Evolutionary conservation across 1,140 invertebrate genomes (phyloP).

Genomic region (Macrobrachium nipponense): DNA sequence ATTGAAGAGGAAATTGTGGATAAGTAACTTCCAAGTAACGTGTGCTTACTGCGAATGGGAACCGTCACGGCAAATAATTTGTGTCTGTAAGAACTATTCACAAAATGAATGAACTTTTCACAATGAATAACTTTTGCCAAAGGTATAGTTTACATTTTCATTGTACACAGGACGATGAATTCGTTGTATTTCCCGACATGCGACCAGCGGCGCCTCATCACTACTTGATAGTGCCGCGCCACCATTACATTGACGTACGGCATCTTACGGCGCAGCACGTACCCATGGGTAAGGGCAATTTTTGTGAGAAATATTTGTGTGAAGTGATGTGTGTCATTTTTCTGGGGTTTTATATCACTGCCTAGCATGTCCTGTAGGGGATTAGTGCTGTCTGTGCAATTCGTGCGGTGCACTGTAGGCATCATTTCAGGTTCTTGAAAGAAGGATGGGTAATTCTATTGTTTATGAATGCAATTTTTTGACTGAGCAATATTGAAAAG

Average conservation of each 20-base stretch:
- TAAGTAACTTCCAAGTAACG: too few relatives aligned
- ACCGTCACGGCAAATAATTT: too few relatives aligned
- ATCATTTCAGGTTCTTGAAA: too few relatives aligned
- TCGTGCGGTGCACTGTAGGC: too few relatives aligned
- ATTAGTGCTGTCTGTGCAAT: too few relatives aligned
- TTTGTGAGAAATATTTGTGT: not conserved
- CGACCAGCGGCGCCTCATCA: conserved; percentile 84
- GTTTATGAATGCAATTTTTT: not conserved
- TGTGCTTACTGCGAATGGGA: too few relatives aligned
- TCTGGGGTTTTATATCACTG: not conserved
- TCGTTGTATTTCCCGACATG: conserved; percentile 86
- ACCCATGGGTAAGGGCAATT: conserved; percentile 74
- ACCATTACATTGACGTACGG: conserved; percentile 82
- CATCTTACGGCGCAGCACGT: conserved; percentile 75
- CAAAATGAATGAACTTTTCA: conserved; percentile 65
- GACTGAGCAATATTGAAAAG: conserved; percentile 17
- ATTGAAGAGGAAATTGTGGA: too few relatives aligned
- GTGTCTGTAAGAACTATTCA: too few relatives aligned
- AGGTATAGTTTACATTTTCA: too few relatives aligned
- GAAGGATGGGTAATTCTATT: too few relatives aligned
- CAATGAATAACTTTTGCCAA: too few relatives aligned
- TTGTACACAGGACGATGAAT: conserved; percentile 78
- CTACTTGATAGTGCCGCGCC: conserved; percentile 82
- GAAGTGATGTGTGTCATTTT: not conserved
- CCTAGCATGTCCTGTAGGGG: not conserved